These are phyloP conservation scores for Smittia aterrima DNA, from an alignment of 2,888 invertebrate species.

Conservation along the genomic window DNA sequence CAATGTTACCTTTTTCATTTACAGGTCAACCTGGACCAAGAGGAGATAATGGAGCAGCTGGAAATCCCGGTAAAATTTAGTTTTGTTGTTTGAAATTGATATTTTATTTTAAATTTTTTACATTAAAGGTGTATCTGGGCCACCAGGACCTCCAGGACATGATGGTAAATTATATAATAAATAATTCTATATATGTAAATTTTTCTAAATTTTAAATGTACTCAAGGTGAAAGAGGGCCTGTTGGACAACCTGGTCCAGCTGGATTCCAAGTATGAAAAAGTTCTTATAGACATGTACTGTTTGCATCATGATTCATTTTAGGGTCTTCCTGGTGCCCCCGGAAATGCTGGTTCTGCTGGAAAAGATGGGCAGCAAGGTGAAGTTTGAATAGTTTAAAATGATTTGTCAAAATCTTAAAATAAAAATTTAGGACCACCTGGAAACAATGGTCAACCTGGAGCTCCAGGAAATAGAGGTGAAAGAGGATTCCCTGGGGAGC, in stretches of 20 bases:
- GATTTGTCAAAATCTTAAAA: slow-evolving; percentile 35
- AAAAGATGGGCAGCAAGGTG: slow-evolving; percentile 76
- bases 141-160: slow-evolving; percentile 68
- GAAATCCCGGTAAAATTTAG: neutral
- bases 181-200: no score
- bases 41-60: slow-evolving; percentile 62
- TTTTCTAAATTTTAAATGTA: no score
- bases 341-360: slow-evolving; percentile 72
- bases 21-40: slow-evolving; percentile 63
- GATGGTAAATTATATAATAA: slow-evolving; percentile 63
- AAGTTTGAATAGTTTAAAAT: neutral
- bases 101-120: neutral
- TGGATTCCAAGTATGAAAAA: slow-evolving; percentile 68
- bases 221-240: slow-evolving; percentile 61
- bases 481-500: slow-evolving; percentile 72
- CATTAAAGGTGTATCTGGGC: slow-evolving; percentile 51
- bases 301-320: slow-evolving; percentile 35
- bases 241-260: slow-evolving; percentile 73
- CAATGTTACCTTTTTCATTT: neutral
- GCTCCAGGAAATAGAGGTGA: slow-evolving; percentile 45
- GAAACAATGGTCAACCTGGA: neutral
- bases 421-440: neutral
- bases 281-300: neutral
- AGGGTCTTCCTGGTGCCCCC: slow-evolving; percentile 72
- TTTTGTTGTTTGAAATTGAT: neutral